A percentile compares a stretch with the other conserved stretches of the same genome.
phyloP scores from a whole-genome alignment of 2,113 vertebrate species.

The Dromas ardeola region DNA sequence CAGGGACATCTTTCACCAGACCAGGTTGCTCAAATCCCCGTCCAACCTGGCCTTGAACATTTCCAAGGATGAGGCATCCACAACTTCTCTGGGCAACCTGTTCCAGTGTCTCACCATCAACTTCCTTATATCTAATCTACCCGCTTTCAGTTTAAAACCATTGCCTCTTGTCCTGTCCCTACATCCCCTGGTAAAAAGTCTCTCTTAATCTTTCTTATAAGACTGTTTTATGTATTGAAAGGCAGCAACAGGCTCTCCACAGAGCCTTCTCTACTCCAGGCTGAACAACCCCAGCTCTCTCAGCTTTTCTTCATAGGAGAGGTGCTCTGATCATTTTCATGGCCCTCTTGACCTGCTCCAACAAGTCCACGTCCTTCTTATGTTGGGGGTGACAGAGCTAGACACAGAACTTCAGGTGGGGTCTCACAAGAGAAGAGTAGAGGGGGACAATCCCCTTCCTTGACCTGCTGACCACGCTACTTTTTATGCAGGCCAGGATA shows the following conservation, averaged over 20 bases:
- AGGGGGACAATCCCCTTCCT: neutral
- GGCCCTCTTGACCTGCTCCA: neutral
- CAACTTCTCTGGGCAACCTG: neutral
- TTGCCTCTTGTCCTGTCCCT: neutral
- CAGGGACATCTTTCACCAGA: neutral
- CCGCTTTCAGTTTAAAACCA: neutral
- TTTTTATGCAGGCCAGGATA: neutral
- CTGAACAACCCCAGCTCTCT: neutral
- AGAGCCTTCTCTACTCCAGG: neutral
- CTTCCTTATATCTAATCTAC: neutral
- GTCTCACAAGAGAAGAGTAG: neutral
- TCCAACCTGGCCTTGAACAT: too few relatives aligned
- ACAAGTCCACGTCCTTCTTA: neutral
- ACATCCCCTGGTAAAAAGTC: neutral
- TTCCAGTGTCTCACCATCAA: neutral
- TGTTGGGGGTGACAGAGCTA: neutral
- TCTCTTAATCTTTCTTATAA: neutral
- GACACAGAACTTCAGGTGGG: neutral
- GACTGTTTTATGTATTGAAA: neutral
- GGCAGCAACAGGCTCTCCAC: neutral
- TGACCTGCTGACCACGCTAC: rapidly evolving
- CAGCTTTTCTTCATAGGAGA: neutral
- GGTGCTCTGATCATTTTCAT: neutral
- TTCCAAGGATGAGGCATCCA: neutral
- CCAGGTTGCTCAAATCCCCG: neutral